Evolutionary conservation across 2,888 invertebrate genomes (phyloP).

Genomic region (Phengaris arion): DNA sequence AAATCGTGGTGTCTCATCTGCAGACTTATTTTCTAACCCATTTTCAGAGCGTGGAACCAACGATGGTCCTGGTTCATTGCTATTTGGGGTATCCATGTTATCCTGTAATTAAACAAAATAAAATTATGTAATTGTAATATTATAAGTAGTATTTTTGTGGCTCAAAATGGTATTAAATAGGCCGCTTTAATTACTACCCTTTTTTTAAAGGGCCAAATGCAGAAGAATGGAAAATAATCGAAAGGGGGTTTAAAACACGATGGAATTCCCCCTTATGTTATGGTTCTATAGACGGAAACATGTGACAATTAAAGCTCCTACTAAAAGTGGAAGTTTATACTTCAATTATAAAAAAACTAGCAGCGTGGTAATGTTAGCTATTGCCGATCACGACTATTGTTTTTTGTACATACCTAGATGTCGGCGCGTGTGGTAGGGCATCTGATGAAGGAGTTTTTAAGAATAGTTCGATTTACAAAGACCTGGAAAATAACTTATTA

Average conservation of each 20-base stretch:
- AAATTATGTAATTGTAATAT: constrained; percentile 36
- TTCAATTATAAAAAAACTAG: constrained; percentile 44
- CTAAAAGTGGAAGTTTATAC: constrained; percentile 42
- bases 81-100: constrained; percentile 36
- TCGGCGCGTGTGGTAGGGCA: constrained; percentile 36
- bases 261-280: constrained; percentile 43
- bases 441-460: constrained; percentile 43
- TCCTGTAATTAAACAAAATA: constrained; percentile 36
- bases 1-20: constrained; percentile 36
- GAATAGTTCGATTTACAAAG: constrained; percentile 35
- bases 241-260: constrained; percentile 24
- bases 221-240: constrained; percentile 36
- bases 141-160: constrained; percentile 33
- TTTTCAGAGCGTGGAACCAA: constrained; percentile 20
- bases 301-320: constrained; percentile 42
- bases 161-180: constrained; percentile 27
- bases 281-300: constrained; percentile 44
- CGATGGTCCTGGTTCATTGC: constrained; percentile 36
- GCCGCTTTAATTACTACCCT: constrained; percentile 27
- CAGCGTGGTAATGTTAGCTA: constrained; percentile 41
- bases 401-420: constrained; percentile 42
- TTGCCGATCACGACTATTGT: constrained; percentile 45
- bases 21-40: constrained; percentile 37
- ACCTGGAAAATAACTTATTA: constrained; percentile 30
- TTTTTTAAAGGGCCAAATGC: constrained; percentile 38